A percentile compares a stretch with the other conserved stretches of the same genome.
phyloP scores from a whole-genome alignment of 2,797 vertebrate genomes.

The Manis crassicaudata region DNA sequence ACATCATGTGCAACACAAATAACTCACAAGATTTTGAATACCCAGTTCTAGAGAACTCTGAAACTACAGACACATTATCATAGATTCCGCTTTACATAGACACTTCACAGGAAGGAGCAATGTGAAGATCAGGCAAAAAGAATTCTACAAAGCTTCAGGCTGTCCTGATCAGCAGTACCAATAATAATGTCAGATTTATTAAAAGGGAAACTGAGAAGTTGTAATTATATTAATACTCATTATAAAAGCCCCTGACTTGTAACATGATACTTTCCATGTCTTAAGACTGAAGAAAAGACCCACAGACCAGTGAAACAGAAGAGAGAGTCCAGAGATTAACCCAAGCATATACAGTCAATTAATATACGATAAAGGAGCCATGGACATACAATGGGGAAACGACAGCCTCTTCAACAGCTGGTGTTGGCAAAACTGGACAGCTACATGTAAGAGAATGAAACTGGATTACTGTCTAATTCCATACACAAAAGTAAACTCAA shows the following conservation, averaged over 20 bases:
- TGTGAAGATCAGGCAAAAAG: not conserved
- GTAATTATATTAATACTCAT: not conserved
- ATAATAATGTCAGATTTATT: not conserved
- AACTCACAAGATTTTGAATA: constrained; percentile 5
- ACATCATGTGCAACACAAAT: not conserved
- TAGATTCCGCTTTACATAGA: not conserved
- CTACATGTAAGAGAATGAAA: too few species aligned
- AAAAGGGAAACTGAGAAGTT: constrained; percentile 19
- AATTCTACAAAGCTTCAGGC: not conserved
- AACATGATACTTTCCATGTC: not conserved
- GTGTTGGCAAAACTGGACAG: too few species aligned
- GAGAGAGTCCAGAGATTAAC: too few species aligned
- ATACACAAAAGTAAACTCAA: too few species aligned
- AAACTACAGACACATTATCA: not conserved
- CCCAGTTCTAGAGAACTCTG: not conserved
- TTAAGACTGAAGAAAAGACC: not conserved
- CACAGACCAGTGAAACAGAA: too few species aligned
- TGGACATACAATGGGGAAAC: too few species aligned
- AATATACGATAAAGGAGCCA: too few species aligned
- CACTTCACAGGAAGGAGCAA: not conserved
- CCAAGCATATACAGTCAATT: too few species aligned
- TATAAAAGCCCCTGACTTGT: not conserved
- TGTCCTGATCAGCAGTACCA: not conserved
- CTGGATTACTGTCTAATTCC: too few species aligned
- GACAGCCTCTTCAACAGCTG: too few species aligned